phyloP scores from a whole-genome alignment of 2,888 invertebrate species.

The Mythimna albipuncta region DNA sequence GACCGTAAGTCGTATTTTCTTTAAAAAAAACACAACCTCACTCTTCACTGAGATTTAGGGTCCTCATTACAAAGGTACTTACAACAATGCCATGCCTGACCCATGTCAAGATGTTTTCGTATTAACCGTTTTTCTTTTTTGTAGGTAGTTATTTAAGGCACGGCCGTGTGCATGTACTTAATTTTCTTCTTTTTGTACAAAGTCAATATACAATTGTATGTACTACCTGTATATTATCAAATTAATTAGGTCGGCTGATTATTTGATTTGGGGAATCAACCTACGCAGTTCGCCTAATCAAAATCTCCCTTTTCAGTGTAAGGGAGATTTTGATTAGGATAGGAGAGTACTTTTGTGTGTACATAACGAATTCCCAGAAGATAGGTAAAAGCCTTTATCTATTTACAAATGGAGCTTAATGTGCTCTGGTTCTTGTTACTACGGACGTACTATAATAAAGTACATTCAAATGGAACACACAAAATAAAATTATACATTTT shows the following conservation, averaged over 20 bases:
- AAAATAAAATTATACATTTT: constrained; percentile 1
- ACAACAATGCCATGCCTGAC: constrained; percentile 70
- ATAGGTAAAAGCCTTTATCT: constrained; percentile 24
- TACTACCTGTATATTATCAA: constrained; percentile 6
- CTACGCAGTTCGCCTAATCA: constrained; percentile 25
- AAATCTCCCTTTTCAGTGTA: constrained; percentile 33
- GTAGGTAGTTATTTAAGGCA: constrained; percentile 51
- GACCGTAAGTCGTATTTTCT: constrained; percentile 83
- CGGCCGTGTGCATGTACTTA: constrained; percentile 45
- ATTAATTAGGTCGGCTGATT: constrained; percentile 29
- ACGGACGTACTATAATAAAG: background rate
- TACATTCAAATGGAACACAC: background rate
- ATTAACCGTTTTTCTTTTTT: constrained; percentile 66
- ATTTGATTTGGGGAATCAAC: constrained; percentile 20
- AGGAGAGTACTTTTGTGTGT: constrained; percentile 30
- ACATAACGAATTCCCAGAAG: constrained; percentile 29
- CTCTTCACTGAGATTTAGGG: constrained; percentile 63
- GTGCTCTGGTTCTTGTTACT: constrained; percentile 15
- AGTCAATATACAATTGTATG: background rate
- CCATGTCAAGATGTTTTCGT: constrained; percentile 73
- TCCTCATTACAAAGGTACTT: constrained; percentile 66
- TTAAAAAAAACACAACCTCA: constrained; percentile 59
- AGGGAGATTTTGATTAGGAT: constrained; percentile 49
- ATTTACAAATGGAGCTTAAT: constrained; percentile 23
- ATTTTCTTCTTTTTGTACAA: constrained; percentile 36